A percentile compares a stretch with the other conserved stretches of the same genome.
phyloP scores from a whole-genome alignment of 2,888 invertebrate genomes.

The Physocephala rufipes region DNA sequence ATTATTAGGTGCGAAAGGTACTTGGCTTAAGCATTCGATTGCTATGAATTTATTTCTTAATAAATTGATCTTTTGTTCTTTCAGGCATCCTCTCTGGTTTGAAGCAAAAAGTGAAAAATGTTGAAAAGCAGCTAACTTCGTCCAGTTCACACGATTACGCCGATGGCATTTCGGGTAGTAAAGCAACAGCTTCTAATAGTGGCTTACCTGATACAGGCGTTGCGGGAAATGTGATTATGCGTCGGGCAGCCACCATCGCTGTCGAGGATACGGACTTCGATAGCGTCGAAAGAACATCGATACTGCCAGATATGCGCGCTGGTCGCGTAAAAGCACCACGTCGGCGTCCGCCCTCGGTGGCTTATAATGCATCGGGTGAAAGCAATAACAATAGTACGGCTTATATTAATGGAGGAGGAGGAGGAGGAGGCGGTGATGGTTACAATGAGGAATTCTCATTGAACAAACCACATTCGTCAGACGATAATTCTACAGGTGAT shows the following conservation, averaged over 20 bases:
- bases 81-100: constrained; percentile 70
- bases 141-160: constrained; percentile 62
- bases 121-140: constrained; percentile 67
- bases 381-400: constrained; percentile 59
- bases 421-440: constrained; percentile 47
- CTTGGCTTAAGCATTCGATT: no score
- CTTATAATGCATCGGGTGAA: constrained; percentile 60
- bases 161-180: constrained; percentile 68
- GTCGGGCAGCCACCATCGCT: constrained; percentile 58
- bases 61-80: neutral
- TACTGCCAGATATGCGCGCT: constrained; percentile 75
- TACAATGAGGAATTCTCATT: constrained; percentile 21
- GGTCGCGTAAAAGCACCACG: constrained; percentile 70
- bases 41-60: neutral
- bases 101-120: constrained; percentile 70
- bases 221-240: constrained; percentile 54
- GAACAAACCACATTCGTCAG: constrained; percentile 51
- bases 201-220: constrained; percentile 51
- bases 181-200: constrained; percentile 52
- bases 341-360: constrained; percentile 71
- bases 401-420: constrained; percentile 60
- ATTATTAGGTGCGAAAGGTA: constrained; percentile 71
- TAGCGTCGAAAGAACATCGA: constrained; percentile 72
- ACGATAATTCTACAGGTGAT: constrained; percentile 60
- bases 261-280: constrained; percentile 69